These are phyloP conservation scores for Himalopsyche kuldschensis DNA, from an alignment of 2,888 invertebrate genomes.

Conservation along the genomic window DNA sequence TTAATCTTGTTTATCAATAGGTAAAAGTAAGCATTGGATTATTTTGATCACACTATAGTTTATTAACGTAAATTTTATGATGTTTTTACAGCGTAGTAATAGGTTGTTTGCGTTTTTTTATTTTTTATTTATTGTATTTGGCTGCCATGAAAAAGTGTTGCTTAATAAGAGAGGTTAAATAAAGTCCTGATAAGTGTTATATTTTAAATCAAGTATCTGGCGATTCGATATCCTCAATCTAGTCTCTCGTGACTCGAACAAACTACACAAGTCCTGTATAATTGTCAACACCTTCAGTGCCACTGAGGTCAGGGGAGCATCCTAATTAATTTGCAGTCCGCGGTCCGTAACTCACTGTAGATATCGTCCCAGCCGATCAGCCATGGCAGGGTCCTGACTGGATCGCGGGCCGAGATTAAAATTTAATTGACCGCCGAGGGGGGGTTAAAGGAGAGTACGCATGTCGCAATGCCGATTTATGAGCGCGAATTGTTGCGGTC, in stretches of 20 bases:
- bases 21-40: too few species aligned
- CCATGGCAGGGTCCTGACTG: not conserved
- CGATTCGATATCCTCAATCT: not conserved
- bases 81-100: too few species aligned
- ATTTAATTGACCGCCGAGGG: slow-evolving; percentile 1
- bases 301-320: slow-evolving; percentile 27
- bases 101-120: too few species aligned
- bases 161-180: too few species aligned
- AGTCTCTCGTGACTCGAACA: slow-evolving; percentile 27
- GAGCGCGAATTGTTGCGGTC: not conserved
- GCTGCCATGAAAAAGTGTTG: too few species aligned
- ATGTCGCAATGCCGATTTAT: not conserved
- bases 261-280: slow-evolving; percentile 34
- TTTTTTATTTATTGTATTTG: too few species aligned
- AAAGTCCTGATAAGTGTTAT: not conserved
- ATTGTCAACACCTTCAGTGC: slow-evolving; percentile 35
- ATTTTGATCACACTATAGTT: too few species aligned
- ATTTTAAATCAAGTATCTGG: not conserved
- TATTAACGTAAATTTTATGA: too few species aligned
- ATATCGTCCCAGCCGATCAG: not conserved
- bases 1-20: too few species aligned
- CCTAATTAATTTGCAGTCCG: slow-evolving; percentile 32
- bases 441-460: not conserved
- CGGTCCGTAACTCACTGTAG: slow-evolving; percentile 24
- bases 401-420: not conserved